A percentile compares a stretch with the other conserved stretches of the same genome.
These are phyloP conservation scores for Anthoscopus minutus DNA, from an alignment of 2,113 vertebrate genomes.

Conservation along the genomic window DNA sequence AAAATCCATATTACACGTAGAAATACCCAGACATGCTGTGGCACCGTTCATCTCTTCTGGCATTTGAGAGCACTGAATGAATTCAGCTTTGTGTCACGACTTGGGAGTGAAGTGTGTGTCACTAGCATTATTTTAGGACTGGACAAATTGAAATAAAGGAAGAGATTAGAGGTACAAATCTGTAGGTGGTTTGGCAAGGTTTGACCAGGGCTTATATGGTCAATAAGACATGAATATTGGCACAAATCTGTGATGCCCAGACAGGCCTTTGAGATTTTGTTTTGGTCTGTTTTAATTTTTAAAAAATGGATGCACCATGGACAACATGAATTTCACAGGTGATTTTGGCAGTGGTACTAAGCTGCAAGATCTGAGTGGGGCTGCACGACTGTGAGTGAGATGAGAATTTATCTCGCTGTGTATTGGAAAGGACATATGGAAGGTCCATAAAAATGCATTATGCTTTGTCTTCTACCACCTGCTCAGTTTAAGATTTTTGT, in stretches of 20 bases:
- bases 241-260: background rate
- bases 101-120: background rate
- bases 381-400: background rate
- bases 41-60: background rate
- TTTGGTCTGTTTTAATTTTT: background rate
- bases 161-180: background rate
- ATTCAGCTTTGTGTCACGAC: background rate
- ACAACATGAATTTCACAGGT: background rate
- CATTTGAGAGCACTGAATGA: background rate
- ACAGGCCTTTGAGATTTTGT: background rate
- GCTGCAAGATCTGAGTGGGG: background rate
- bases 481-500: background rate
- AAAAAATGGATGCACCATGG: background rate
- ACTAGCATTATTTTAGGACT: background rate
- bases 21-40: background rate
- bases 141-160: background rate
- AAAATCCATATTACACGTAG: background rate
- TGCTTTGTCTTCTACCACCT: background rate
- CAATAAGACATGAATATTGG: background rate
- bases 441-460: conserved; percentile 5
- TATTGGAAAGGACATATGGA: background rate
- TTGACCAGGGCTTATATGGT: background rate
- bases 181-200: background rate
- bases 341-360: background rate
- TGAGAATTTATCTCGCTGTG: background rate